phyloP scores from a whole-genome alignment of 30 jellyfish, hydroid and myxozoan genomes.

The Aurelia aurita complex sp. Pacific region DNA sequence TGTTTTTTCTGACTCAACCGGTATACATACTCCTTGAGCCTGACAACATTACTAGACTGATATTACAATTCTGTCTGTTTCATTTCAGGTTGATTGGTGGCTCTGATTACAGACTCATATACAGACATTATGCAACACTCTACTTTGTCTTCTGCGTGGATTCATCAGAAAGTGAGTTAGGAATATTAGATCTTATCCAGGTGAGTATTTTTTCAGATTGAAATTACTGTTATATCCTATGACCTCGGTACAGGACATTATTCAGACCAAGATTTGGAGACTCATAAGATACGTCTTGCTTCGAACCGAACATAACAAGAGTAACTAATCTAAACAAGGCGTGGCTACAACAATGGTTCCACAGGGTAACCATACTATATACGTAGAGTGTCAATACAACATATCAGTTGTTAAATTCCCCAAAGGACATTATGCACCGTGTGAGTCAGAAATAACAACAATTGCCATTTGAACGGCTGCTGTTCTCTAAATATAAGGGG shows the following conservation, averaged over 20 bases:
- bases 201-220: conserved; percentile 16
- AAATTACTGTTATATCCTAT: background rate
- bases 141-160: conserved; percentile 98
- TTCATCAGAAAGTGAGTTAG: conserved; percentile 95
- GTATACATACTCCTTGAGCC: too few species aligned
- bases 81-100: conserved; percentile 85
- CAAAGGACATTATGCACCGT: background rate
- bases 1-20: too few species aligned
- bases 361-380: too few species aligned
- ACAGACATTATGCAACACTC: conserved; percentile 93
- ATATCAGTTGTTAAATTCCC: background rate
- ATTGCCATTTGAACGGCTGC: background rate
- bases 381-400: too few species aligned
- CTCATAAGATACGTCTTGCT: too few species aligned
- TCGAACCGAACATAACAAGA: too few species aligned
- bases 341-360: too few species aligned
- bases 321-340: too few species aligned
- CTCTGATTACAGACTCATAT: conserved; percentile 80
- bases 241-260: too few species aligned
- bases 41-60: background rate
- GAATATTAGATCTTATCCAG: conserved; percentile 90
- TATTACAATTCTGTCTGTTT: background rate
- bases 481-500: background rate
- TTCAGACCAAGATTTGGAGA: too few species aligned
- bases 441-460: too few species aligned